These are phyloP conservation scores for Halocaridina rubra DNA, from an alignment of 2,888 invertebrate genomes.

Conservation along the genomic window DNA sequence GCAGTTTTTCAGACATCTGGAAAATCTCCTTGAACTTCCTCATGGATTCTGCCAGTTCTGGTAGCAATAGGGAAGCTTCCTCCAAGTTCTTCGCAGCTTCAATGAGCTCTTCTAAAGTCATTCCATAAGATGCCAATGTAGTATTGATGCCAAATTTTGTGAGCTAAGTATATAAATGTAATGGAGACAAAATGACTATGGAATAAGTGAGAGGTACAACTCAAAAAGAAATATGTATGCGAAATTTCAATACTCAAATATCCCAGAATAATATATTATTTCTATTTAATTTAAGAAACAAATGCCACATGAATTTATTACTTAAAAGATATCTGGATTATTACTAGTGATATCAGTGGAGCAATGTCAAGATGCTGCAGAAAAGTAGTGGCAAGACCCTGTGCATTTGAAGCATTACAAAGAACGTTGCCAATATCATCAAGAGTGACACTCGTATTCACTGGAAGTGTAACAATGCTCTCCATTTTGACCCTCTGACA, in stretches of 20 bases:
- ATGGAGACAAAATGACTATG: not conserved
- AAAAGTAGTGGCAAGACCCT: conserved; percentile 18
- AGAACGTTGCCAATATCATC: not conserved
- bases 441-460: not conserved
- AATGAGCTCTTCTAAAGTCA: conserved; percentile 13
- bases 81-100: not conserved
- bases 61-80: not conserved
- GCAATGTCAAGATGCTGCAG: conserved; percentile 22
- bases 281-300: not conserved
- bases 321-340: too few relatives aligned
- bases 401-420: conserved; percentile 12
- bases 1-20: not conserved
- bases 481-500: not conserved
- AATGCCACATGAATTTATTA: too few relatives aligned
- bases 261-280: not conserved
- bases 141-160: conserved; percentile 18
- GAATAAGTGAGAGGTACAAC: not conserved
- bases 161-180: too few relatives aligned
- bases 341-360: conserved; percentile 20
- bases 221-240: not conserved
- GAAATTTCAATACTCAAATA: not conserved
- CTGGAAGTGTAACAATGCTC: conserved; percentile 7
- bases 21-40: not conserved
- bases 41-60: not conserved
- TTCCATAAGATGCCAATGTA: conserved; percentile 1